Conservation (phyloP, 2,888 invertebrate genomes). For the Pteria penguin region DNA sequence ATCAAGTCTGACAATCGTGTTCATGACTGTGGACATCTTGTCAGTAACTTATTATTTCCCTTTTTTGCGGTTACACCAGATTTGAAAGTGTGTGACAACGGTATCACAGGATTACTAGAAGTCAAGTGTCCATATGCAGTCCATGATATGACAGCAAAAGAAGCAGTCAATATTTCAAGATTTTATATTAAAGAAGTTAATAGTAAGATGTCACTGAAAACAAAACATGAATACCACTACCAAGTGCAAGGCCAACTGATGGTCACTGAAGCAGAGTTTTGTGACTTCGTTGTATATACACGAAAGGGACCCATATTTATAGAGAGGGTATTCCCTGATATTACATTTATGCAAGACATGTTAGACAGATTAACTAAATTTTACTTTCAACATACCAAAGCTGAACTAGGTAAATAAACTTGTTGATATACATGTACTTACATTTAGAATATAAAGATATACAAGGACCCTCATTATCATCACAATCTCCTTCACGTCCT, state of each 20-base stretch:
- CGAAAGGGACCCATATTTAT: too few relatives aligned
- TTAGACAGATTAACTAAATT: constrained; percentile 29
- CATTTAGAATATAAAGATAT: too few relatives aligned
- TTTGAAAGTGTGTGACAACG: too few relatives aligned
- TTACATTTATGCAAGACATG: constrained; percentile 27
- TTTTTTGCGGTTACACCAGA: too few relatives aligned
- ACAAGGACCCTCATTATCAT: too few relatives aligned
- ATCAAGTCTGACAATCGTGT: too few relatives aligned
- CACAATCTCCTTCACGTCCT: too few relatives aligned
- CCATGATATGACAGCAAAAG: constrained; percentile 21
- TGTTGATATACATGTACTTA: too few relatives aligned
- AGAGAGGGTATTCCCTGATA: constrained; percentile 36
- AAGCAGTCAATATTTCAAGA: constrained; percentile 25
- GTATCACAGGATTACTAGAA: constrained; percentile 42
- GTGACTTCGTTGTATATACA: constrained; percentile 48
- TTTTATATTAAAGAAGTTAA: constrained; percentile 26
- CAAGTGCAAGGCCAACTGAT: constrained; percentile 46
- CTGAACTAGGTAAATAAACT: too few relatives aligned
- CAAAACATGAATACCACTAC: constrained; percentile 29
- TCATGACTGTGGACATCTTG: too few relatives aligned
- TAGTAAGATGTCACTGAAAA: constrained; percentile 14
- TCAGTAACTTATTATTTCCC: too few relatives aligned
- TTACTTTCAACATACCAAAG: too few relatives aligned
- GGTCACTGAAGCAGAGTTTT: constrained; percentile 37
- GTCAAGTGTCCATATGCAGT: constrained; percentile 47